phyloP scores from a whole-genome alignment of 30 jellyfish, hydroid and myxozoan genomes.

The Turritopsis dohrnii region DNA sequence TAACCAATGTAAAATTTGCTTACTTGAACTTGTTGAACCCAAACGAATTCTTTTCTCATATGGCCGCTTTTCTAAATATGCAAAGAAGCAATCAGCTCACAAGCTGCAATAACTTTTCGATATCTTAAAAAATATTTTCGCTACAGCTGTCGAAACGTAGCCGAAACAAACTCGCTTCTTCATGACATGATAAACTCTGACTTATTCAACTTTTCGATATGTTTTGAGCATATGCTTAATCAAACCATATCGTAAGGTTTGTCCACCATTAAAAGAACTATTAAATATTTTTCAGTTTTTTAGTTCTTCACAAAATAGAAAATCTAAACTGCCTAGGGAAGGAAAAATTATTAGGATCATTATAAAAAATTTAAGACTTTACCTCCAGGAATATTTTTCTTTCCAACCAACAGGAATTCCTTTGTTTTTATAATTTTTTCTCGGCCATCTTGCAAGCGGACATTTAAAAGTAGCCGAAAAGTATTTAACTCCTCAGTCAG shows the following conservation, averaged over 20 bases:
- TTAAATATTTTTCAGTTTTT: too few relatives aligned
- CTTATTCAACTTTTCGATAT: too few relatives aligned
- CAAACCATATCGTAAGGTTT: too few relatives aligned
- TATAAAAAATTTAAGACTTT: background rate
- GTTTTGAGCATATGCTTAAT: too few relatives aligned
- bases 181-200: too few relatives aligned
- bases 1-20: background rate
- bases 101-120: too few relatives aligned
- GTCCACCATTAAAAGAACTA: too few relatives aligned
- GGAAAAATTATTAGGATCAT: background rate
- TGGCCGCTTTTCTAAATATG: background rate
- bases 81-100: background rate
- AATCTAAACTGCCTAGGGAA: too few relatives aligned
- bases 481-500: conserved; percentile 3
- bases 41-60: background rate
- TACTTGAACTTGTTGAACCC: background rate
- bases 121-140: too few relatives aligned
- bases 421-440: background rate
- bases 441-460: conserved; percentile 11
- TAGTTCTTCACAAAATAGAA: too few relatives aligned
- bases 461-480: background rate
- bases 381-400: conserved; percentile 13
- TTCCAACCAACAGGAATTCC: conserved; percentile 20
- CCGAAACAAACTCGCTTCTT: too few relatives aligned
- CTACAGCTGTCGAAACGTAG: too few relatives aligned